Base-by-base conservation (phyloP, 1,140 invertebrate species). In the Drosophila rufa region DNA sequence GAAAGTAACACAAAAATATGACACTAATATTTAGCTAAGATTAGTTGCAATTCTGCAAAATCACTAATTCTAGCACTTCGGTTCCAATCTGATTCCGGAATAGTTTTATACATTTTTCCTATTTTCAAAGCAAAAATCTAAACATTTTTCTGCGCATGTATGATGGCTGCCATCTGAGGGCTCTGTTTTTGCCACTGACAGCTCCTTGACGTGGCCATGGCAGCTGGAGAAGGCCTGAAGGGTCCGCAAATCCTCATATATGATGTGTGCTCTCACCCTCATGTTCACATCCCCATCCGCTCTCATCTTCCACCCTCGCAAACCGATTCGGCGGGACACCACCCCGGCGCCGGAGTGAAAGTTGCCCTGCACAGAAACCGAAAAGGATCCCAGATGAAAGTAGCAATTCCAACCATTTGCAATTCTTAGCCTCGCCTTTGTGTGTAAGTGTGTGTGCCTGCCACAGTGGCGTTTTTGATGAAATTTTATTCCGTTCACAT, bases 401-500 rank as follows among this genome's bases (percentile, higher is more conserved):
- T 80, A 87, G 84, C 84, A 89, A 78, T 89, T 60, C 80, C 85
- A 73, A 73, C 85, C 85, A 89, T 89, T 89, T 89, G 85, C 85
- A 89, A 89, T 89, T 85, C 77, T 53, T 78, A 60, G 62, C 83
- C 77, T 79, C 19, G 56, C 30, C 17, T 36, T 33, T 51, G 27
- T 17, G n/a, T 62, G 38, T 67, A 19, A 60, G 47, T 74, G 62
- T 84, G 62, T 84, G 82, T 62, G 22, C 3, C 55, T 71, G 62
- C 89, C 74, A 84, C 75, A 84, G 78, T 80, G 66, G 84, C 85
- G 70, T 79, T 89, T 71, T 79, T 90, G 80, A 90, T 90, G 75
- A 90, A 89, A 89, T 89, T 87, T 87, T 87, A 87, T 87, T 89
- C 85, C 68, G 85, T 90, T 81, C 85, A 89, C 85, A 89, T 89